Evolutionary conservation across 30 jellyfish, hydroid and myxozoan species (phyloP).

Genomic region (Mastigias papua): DNA sequence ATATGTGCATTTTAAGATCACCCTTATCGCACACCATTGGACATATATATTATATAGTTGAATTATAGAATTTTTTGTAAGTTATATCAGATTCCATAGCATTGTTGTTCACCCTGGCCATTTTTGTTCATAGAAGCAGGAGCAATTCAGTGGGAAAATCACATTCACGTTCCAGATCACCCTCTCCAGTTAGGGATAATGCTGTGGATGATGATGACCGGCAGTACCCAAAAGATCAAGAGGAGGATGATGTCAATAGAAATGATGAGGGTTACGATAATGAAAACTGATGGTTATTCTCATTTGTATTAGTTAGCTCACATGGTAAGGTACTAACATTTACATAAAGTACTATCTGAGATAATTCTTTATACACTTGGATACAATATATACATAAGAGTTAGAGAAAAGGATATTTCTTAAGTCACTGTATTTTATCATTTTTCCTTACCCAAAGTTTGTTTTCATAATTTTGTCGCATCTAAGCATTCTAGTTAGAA

Average conservation of each 20-base stretch:
- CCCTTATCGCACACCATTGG: no score
- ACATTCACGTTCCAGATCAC: conserved; percentile 63
- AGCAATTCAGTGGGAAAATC: conserved; percentile 43
- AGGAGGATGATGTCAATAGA: conserved; percentile 21
- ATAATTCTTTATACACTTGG: no score
- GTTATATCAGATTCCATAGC: background rate
- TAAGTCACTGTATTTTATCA: no score
- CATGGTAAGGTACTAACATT: no score
- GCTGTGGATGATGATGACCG: conserved; percentile 22
- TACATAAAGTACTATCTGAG: no score
- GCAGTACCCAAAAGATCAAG: conserved; percentile 31
- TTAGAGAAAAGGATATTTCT: no score
- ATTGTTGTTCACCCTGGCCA: background rate
- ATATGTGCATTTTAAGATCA: background rate
- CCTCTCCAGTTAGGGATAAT: conserved; percentile 15
- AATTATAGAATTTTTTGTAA: no score
- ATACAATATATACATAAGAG: no score
- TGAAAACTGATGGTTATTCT: conserved; percentile 9
- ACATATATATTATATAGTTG: no score
- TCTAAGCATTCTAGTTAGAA: no score
- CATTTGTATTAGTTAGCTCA: background rate
- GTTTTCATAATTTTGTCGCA: no score
- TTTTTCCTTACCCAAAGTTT: no score
- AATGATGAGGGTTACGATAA: conserved; percentile 45
- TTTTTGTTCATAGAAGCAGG: conserved; percentile 53